Base-by-base conservation (phyloP, 2,888 invertebrate genomes). In the Trachelus troglodyta region DNA sequence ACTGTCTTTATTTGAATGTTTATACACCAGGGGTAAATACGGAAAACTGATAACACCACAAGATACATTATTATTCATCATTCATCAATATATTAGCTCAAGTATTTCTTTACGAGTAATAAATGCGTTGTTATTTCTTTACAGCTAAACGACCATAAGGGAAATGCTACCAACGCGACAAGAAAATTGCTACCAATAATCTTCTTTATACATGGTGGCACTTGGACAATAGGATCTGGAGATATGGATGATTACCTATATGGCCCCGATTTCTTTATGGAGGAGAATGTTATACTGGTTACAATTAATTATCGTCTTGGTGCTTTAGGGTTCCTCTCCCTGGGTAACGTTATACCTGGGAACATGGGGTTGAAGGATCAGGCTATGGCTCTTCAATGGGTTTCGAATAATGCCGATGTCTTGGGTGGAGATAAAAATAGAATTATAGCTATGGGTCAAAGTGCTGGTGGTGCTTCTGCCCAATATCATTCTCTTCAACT, bases 251-350 rank as follows among this genome's bases (percentile, higher is more conserved):
- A 79, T 69, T 79, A 76, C 31, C 74, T 79, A 30, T 79, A 79
- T 40, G 79, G 79, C 69, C 79, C 79, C 3, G 79, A 79, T 40
- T 35, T 71, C 23, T 30, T 79, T 15, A 79, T 79, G 79, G 79
- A 79, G 33, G 76, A 79, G 69, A 74, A 79, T 23, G 79, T 79
- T 3, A 73, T 79, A 15, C 3, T 79, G 31, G 74, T 79, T 12
- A 79, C 79, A 30, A 79, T 79, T 35, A 79, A 79, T 69, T 79
- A 79, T 73, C 76, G 79, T 12, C 79, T 79, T n/a, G 79, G 79
- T 6, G 79, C 79, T 40, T 4, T 79, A 30, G 79, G 79, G 3
- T 79, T 79, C 12, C 69, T 79, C 12, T 79, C 76, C 11, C n/a
- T 79, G 12, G 74, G 74, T 34, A 56, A 74, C 37, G 37, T 30